phyloP scores from a whole-genome alignment of 2,113 vertebrate species.

The Corvus cornix region DNA sequence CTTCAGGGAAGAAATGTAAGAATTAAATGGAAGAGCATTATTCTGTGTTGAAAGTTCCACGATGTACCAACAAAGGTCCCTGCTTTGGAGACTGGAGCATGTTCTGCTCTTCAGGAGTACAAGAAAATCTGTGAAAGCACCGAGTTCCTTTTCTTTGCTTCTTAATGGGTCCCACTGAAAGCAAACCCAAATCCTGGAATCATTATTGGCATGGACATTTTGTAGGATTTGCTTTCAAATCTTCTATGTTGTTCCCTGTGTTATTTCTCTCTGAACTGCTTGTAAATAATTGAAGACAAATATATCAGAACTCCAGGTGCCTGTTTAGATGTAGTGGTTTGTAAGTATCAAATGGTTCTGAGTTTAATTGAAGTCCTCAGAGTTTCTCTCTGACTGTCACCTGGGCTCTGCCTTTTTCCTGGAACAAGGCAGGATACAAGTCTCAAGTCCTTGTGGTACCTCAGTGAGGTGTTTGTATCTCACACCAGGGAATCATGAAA shows the following conservation, averaged over 20 bases:
- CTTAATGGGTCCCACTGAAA: background rate
- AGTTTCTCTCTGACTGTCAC: background rate
- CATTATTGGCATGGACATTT: background rate
- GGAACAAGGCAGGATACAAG: background rate
- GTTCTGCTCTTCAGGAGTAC: background rate
- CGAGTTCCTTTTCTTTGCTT: background rate
- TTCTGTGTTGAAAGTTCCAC: background rate
- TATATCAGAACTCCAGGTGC: background rate
- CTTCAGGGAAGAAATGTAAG: background rate
- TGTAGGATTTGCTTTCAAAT: background rate
- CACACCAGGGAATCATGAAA: background rate
- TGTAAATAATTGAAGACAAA: background rate
- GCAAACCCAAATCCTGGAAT: background rate
- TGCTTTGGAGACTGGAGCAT: background rate
- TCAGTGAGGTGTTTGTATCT: background rate
- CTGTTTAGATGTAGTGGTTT: background rate
- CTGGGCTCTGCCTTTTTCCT: background rate
- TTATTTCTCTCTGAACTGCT: background rate
- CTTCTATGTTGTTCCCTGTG: background rate
- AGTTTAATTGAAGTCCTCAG: background rate
- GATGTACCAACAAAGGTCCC: background rate
- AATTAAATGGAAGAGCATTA: background rate
- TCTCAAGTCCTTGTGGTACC: background rate
- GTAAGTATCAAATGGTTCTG: background rate
- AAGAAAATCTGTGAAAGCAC: background rate